Conservation (phyloP, 1,140 invertebrate species). For the Drosophila ercepeae region DNA sequence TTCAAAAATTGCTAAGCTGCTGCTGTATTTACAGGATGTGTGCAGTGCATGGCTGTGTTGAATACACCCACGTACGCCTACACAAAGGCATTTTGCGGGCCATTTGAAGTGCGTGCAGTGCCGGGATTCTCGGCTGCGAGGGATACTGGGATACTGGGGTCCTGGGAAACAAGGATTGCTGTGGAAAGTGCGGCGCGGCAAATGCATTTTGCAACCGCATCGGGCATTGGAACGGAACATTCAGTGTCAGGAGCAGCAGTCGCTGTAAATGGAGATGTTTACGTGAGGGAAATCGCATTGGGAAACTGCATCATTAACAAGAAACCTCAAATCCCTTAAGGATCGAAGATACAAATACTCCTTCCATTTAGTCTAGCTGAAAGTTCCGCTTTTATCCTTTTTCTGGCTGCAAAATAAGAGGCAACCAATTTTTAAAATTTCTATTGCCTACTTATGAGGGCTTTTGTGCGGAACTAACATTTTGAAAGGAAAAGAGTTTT, state of each 20-base stretch:
- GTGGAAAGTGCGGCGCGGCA: conserved; percentile 16
- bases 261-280: conserved; percentile 29
- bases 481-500: no score
- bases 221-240: conserved; percentile 7
- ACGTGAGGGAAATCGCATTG: conserved; percentile 37
- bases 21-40: conserved; percentile 39
- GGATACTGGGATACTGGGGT: neutral
- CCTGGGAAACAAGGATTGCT: neutral
- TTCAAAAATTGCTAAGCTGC: conserved; percentile 4
- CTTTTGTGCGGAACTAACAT: no score
- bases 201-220: conserved; percentile 59
- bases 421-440: no score
- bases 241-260: conserved; percentile 10
- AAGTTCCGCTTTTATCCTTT: neutral
- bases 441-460: no score
- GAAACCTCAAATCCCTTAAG: neutral
- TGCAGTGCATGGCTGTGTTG: conserved; percentile 1
- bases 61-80: conserved; percentile 27
- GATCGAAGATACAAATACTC: conserved; percentile 1
- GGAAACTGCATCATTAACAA: conserved; percentile 38
- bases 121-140: neutral
- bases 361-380: no score
- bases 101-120: conserved; percentile 43
- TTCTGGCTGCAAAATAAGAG: no score
- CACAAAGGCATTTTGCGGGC: conserved; percentile 48